phyloP scores from a whole-genome alignment of 2,888 invertebrate genomes.

The Meiosimyza decipiens region DNA sequence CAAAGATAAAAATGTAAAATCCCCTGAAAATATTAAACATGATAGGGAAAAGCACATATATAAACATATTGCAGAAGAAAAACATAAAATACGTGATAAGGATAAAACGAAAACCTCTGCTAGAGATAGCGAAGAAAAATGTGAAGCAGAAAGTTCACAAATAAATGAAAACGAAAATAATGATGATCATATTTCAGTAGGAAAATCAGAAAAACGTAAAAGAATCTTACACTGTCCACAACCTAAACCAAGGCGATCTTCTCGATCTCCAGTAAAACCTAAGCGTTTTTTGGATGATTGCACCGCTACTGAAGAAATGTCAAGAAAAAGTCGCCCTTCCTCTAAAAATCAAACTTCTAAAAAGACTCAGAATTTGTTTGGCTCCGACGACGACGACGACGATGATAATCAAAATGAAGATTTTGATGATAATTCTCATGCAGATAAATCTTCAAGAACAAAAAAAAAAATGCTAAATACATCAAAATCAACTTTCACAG shows the following conservation, averaged over 20 bases:
- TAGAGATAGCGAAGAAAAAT: neutral
- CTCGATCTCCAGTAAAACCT: slow-evolving; percentile 41
- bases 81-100: neutral
- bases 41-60: neutral
- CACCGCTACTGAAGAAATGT: neutral
- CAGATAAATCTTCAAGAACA: slow-evolving; percentile 11
- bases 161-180: neutral
- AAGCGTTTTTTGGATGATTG: slow-evolving; percentile 32
- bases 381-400: slow-evolving; percentile 38
- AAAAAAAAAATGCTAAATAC: slow-evolving; percentile 23
- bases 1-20: neutral
- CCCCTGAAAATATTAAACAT: neutral
- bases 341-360: slow-evolving; percentile 22
- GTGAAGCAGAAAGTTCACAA: neutral
- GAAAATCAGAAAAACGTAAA: slow-evolving; percentile 12
- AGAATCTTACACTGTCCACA: neutral
- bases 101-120: neutral
- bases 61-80: neutral
- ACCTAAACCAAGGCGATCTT: slow-evolving; percentile 35
- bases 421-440: slow-evolving; percentile 12
- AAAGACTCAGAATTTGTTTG: slow-evolving; percentile 38
- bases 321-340: neutral
- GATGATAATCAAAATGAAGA: neutral
- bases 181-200: slow-evolving; percentile 6
- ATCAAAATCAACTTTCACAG: slow-evolving; percentile 20